These are phyloP conservation scores for Ectobius pallidus DNA, from an alignment of 2,888 invertebrate genomes.

Conservation along the genomic window DNA sequence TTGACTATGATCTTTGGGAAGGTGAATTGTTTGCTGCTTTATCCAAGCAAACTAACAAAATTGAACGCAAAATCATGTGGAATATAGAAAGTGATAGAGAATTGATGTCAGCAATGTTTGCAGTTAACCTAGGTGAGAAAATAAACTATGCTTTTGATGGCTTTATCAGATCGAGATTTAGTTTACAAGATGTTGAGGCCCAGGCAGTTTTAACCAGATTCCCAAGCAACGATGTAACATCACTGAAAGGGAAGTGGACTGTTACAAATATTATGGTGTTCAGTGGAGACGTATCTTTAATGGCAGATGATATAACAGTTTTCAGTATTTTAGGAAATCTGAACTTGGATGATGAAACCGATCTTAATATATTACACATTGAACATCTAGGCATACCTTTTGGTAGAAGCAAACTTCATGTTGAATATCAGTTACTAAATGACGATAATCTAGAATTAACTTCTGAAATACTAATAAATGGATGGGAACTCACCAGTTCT, in stretches of 20 bases:
- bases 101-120: conserved; percentile 29
- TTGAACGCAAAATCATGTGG: conserved; percentile 25
- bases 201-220: not conserved
- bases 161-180: not conserved
- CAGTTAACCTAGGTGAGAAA: conserved; percentile 23
- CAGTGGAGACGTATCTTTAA: not conserved
- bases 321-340: not conserved
- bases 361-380: not conserved
- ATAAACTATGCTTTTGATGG: conserved; percentile 10
- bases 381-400: not conserved
- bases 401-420: not conserved
- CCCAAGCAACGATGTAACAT: not conserved
- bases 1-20: conserved; percentile 34
- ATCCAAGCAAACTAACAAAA: not conserved
- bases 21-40: conserved; percentile 24
- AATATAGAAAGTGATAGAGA: conserved; percentile 18
- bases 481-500: not conserved
- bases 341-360: not conserved
- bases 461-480: not conserved
- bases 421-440: not conserved
- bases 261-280: not conserved
- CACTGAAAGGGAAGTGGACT: not conserved
- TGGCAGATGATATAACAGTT: not conserved
- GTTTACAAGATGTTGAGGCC: not conserved
- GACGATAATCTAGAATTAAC: not conserved